phyloP scores from a whole-genome alignment of 2,888 invertebrate genomes.

The Phaonia tiefii region DNA sequence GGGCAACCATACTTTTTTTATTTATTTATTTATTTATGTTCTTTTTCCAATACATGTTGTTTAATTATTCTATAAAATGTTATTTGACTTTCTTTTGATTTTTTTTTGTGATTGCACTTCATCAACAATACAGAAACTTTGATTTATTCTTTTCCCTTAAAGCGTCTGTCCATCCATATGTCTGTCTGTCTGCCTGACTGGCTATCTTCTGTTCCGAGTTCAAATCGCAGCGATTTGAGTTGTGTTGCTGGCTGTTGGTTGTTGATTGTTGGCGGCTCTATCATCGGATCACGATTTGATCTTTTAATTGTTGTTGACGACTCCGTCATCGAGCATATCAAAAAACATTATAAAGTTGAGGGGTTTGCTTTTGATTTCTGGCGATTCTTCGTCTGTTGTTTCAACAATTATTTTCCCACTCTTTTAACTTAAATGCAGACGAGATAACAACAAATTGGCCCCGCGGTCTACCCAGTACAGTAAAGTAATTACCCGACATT shows the following conservation, averaged over 20 bases:
- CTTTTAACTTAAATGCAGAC: constrained; percentile 18
- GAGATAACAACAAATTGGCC: constrained; percentile 32
- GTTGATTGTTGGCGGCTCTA: constrained; percentile 34
- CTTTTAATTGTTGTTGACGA: constrained; percentile 66
- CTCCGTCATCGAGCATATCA: constrained; percentile 57
- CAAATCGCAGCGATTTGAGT: constrained; percentile 54
- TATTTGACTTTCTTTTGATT: constrained; percentile 41
- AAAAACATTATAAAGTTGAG: constrained; percentile 31
- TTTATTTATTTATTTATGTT: too few relatives aligned
- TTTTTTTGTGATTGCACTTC: constrained; percentile 65
- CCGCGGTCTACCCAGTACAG: background rate
- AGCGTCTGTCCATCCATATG: background rate
- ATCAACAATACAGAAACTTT: constrained; percentile 50
- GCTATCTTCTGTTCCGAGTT: constrained; percentile 53
- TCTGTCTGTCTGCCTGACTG: background rate
- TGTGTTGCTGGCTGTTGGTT: background rate
- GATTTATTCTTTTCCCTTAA: constrained; percentile 60
- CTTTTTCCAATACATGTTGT: background rate
- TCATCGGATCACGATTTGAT: constrained; percentile 66
- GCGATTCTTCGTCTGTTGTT: constrained; percentile 28
- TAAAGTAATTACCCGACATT: constrained; percentile 4
- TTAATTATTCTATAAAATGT: constrained; percentile 37
- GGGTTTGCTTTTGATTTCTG: constrained; percentile 29
- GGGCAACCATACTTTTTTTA: too few relatives aligned
- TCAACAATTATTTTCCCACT: constrained; percentile 36